These are phyloP conservation scores for Zosterops pallidus DNA, from an alignment of 2,113 vertebrate genomes.

Conservation along the genomic window DNA sequence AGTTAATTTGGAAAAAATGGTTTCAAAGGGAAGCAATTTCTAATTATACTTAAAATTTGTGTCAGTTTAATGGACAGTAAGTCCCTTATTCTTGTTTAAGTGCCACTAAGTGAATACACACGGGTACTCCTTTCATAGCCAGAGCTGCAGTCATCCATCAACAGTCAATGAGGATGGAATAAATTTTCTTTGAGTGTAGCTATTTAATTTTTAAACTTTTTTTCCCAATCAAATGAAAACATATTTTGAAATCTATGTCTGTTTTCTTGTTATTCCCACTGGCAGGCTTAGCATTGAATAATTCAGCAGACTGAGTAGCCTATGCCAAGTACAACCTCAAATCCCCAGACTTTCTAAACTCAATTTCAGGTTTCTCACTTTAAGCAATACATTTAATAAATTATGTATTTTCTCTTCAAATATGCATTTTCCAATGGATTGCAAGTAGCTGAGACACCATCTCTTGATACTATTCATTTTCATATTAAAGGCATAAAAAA, in stretches of 20 bases:
- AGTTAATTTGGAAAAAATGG: neutral
- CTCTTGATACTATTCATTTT: slow-evolving; percentile 58
- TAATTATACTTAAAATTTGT: neutral
- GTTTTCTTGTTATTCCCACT: slow-evolving; percentile 50
- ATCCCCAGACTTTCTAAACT: slow-evolving; percentile 56
- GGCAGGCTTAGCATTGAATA: slow-evolving; percentile 48
- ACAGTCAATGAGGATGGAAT: neutral
- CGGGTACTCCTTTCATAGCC: neutral
- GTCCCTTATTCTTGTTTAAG: neutral
- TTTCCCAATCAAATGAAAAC: slow-evolving; percentile 35
- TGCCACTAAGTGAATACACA: neutral
- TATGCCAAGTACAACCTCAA: slow-evolving; percentile 53
- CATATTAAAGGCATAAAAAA: slow-evolving; percentile 60
- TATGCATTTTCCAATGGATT: slow-evolving; percentile 61
- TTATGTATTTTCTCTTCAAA: slow-evolving; percentile 64
- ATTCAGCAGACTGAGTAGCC: slow-evolving; percentile 52
- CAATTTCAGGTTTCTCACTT: slow-evolving; percentile 70
- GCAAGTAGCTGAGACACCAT: neutral
- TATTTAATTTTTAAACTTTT: slow-evolving; percentile 43
- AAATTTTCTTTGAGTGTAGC: neutral
- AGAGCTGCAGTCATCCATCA: neutral
- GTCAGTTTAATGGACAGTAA: neutral
- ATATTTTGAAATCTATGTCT: slow-evolving; percentile 33
- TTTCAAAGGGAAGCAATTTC: neutral
- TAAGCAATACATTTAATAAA: slow-evolving; percentile 71